Evolutionary conservation across 2,797 vertebrate genomes (phyloP).

Genomic region (Urophycis tenuis): DNA sequence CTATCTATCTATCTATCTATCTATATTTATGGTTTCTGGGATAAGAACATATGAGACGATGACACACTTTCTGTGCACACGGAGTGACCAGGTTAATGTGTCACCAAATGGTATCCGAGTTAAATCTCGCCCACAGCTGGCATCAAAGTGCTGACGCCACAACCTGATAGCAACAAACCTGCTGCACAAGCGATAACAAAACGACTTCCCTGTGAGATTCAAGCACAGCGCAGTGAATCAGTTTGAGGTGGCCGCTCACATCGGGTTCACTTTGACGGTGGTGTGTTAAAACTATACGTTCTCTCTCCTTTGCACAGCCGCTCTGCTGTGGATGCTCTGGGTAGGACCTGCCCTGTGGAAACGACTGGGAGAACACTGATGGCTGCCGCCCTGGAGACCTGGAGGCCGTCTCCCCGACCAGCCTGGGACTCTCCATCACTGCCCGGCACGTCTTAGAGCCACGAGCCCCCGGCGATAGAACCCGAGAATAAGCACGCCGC

Average conservation of each 20-base stretch:
- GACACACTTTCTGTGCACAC: neutral
- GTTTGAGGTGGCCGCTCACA: neutral
- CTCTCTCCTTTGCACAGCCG: slow-evolving; percentile 32
- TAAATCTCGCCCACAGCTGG: neutral
- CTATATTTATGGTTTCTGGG: neutral
- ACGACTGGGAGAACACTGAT: slow-evolving; percentile 29
- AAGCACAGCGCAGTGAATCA: neutral
- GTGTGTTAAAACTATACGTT: neutral
- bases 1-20: too few relatives aligned
- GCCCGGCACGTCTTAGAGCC: neutral
- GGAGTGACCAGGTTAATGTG: neutral
- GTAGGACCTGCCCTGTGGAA: slow-evolving; percentile 37
- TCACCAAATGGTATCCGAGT: neutral
- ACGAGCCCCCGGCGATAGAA: slow-evolving; percentile 6
- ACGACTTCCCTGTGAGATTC: neutral
- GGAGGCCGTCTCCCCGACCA: slow-evolving; percentile 23
- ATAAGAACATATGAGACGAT: neutral
- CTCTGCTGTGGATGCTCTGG: slow-evolving; percentile 16
- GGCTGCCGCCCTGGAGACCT: slow-evolving; percentile 28
- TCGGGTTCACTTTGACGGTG: neutral
- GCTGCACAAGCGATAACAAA: neutral
- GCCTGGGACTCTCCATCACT: neutral
- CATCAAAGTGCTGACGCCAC: neutral
- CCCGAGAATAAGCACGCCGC: neutral
- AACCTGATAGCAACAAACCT: neutral